Base-by-base conservation (phyloP, 2,888 invertebrate species). In the Trissoscelio sp. region DNA sequence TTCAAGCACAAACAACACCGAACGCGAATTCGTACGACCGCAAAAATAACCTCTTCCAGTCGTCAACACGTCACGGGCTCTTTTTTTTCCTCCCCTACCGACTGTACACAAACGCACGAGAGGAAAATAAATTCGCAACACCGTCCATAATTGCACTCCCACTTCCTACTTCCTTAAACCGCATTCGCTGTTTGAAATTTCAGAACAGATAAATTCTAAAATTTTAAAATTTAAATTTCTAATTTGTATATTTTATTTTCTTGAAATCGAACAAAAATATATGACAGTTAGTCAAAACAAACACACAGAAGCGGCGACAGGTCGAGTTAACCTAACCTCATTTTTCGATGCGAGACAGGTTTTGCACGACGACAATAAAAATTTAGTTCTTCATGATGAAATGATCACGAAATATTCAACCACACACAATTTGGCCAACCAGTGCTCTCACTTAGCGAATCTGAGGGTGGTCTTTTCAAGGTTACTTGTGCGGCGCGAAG, bases 401-500 rank as follows among this genome's bases (percentile, higher is more conserved):
- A 4, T 42, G 7, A 28, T 28, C 28, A 5, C 28, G 28, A 28
- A 28, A 28, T 3, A 28, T 28, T 3, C 28, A 11, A 14, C 2
- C 39, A 14, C 39, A 14, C 2, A 14, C n/a, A 39, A 1, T 39
- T 39, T 6, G 39, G 39, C 12, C 66, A 39, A 12, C 16, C 51
- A 34, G 34, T 24, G 53, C 39, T 67, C 37, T 46, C 64, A 37
- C 48, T 51, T 18, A 31, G 16, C 39, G 37, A 67, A 22, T 53
- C 39, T 22, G 86, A 87, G 89, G 89, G 89, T 88, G 89, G 87
- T 81, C 85, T 87, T 88, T 89, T 89, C 90, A 90, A 90, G 90
- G 90, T 90, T 89, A 88, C 57, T 12, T 39, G 67, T 55, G 57
- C 44, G 69, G 44, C 51, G 44, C 55, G 34, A 57, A 18, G 34